Percentiles rank a stretch among this genome's conserved stretches.
Evolutionary conservation across 2,888 invertebrate species (phyloP).

Genomic region (Watsonalla cultraria): DNA sequence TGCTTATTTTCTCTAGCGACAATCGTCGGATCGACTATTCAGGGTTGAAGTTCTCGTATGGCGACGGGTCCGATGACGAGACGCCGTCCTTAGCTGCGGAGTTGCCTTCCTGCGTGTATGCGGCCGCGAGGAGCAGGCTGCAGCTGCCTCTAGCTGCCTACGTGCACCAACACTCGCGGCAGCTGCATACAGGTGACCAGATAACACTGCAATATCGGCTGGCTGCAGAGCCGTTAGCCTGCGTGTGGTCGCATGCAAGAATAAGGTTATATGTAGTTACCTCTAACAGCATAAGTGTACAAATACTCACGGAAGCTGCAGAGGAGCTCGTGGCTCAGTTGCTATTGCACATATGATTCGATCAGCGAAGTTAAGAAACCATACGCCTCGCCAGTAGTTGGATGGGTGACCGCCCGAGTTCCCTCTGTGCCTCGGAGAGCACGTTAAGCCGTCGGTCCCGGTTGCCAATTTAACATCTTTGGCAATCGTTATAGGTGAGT

Average conservation of each 20-base stretch:
- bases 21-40: slow-evolving; percentile 60
- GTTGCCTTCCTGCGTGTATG: slow-evolving; percentile 90
- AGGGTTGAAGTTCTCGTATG: slow-evolving; percentile 62
- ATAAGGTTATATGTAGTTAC: too few species aligned
- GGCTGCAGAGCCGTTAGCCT: too few species aligned
- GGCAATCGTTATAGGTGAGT: too few species aligned
- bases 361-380: too few species aligned
- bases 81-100: slow-evolving; percentile 80
- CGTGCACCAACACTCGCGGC: slow-evolving; percentile 67
- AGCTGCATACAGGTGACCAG: slow-evolving; percentile 55
- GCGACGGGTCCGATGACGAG: slow-evolving; percentile 71
- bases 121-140: slow-evolving; percentile 69
- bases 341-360: too few species aligned
- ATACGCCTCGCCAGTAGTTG: too few species aligned
- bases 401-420: too few species aligned
- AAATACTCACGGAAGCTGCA: not conserved
- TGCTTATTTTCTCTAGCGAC: slow-evolving; percentile 35
- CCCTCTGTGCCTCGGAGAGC: too few species aligned
- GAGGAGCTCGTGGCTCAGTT: too few species aligned
- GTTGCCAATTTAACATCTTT: too few species aligned
- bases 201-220: not conserved
- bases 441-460: too few species aligned
- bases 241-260: too few species aligned
- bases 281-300: not conserved
- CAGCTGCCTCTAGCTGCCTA: slow-evolving; percentile 67